phyloP scores from a whole-genome alignment of 2,888 invertebrate genomes.

The Dynastes maya region DNA sequence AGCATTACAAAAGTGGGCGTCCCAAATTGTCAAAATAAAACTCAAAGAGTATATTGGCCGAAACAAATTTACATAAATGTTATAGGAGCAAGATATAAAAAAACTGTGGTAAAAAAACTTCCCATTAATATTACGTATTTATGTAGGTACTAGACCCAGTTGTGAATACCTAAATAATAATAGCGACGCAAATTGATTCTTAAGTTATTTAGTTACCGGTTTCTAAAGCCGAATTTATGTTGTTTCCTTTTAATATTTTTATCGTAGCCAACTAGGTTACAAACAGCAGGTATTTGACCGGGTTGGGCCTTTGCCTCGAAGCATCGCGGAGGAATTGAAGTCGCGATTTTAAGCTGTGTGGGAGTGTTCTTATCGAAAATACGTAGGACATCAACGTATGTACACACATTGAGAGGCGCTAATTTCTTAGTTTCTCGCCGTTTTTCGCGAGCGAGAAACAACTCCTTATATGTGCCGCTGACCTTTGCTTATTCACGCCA shows the following conservation, averaged over 20 bases:
- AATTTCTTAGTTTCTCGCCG: slow-evolving; percentile 26
- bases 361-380: slow-evolving; percentile 38
- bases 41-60: background rate
- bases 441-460: slow-evolving; percentile 16
- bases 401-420: slow-evolving; percentile 9
- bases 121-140: background rate
- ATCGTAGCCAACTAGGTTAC: slow-evolving; percentile 29
- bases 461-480: slow-evolving; percentile 37
- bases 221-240: slow-evolving; percentile 12
- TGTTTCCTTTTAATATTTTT: background rate
- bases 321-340: background rate
- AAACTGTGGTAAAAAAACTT: background rate
- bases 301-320: slow-evolving; percentile 16
- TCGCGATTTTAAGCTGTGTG: slow-evolving; percentile 4
- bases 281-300: slow-evolving; percentile 41
- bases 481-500: slow-evolving; percentile 18
- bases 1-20: slow-evolving; percentile 18
- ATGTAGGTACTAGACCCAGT: background rate
- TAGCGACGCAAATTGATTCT: background rate
- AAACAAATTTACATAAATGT: slow-evolving; percentile 35
- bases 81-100: slow-evolving; percentile 1
- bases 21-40: slow-evolving; percentile 17
- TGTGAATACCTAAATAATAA: background rate
- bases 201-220: background rate
- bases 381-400: slow-evolving; percentile 28